A percentile compares a stretch with the other conserved stretches of the same genome.
Evolutionary conservation across 1,140 invertebrate species (phyloP).

Genomic region (Dolichoris vasculosae): DNA sequence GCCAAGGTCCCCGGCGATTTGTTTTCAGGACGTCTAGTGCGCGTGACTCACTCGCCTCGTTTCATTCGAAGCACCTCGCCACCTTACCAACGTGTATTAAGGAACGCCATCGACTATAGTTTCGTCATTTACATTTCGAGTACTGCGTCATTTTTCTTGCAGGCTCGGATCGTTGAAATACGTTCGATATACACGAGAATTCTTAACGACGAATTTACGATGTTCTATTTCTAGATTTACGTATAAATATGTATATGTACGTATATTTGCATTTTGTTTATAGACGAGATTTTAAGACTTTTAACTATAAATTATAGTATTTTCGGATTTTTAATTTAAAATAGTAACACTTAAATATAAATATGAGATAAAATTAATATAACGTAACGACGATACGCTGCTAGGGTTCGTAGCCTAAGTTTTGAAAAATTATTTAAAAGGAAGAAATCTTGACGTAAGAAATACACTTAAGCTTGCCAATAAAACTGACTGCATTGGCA

Average conservation of each 20-base stretch:
- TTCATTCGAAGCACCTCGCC: slow-evolving; percentile 8
- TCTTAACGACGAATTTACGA: neutral
- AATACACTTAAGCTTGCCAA: too few relatives aligned
- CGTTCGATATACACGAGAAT: neutral
- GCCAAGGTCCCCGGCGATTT: slow-evolving; percentile 26
- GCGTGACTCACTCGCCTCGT: slow-evolving; percentile 20
- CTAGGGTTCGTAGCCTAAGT: neutral
- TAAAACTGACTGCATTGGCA: too few relatives aligned
- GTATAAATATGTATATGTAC: neutral
- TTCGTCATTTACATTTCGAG: slow-evolving; percentile 47
- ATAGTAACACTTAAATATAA: neutral
- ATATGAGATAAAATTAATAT: neutral
- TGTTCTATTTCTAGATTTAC: neutral
- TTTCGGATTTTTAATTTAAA: neutral
- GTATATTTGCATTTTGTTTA: neutral
- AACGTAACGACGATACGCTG: neutral
- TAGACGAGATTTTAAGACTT: neutral
- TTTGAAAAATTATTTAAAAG: neutral
- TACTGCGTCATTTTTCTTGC: slow-evolving; percentile 36
- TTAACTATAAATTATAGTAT: neutral
- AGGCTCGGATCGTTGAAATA: neutral
- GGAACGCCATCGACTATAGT: neutral
- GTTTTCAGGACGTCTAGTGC: slow-evolving; percentile 26
- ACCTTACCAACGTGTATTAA: neutral
- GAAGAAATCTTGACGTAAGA: too few relatives aligned